These are phyloP conservation scores for Stercorarius parasiticus DNA, from an alignment of 2,113 vertebrate genomes.

Conservation along the genomic window DNA sequence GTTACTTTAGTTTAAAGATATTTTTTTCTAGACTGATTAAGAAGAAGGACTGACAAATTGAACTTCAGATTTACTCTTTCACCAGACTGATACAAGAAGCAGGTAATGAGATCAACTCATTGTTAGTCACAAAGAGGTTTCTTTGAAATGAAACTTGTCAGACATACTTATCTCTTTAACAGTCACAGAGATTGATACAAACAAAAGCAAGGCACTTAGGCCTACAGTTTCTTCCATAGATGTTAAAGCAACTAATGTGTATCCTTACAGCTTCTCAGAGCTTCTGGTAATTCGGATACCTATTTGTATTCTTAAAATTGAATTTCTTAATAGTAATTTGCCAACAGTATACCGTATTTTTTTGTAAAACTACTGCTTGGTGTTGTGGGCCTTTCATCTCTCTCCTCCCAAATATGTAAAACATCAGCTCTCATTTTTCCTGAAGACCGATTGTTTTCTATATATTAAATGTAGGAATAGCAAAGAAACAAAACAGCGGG, in stretches of 20 bases:
- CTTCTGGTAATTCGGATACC: not conserved
- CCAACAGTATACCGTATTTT: not conserved
- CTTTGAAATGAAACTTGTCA: constrained; percentile 58
- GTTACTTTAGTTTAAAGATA: constrained; percentile 23
- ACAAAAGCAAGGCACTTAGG: not conserved
- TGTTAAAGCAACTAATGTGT: not conserved
- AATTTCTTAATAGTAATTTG: not conserved
- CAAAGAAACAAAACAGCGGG: not conserved
- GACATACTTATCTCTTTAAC: constrained; percentile 36
- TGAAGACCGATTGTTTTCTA: not conserved
- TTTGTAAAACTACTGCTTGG: not conserved
- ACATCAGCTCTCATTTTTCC: not conserved
- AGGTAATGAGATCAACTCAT: constrained; percentile 55
- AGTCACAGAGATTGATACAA: constrained; percentile 27
- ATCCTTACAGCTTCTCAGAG: not conserved
- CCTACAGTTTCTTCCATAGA: not conserved
- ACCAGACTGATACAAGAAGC: constrained; percentile 4
- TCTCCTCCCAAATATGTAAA: not conserved
- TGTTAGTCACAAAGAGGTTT: constrained; percentile 47
- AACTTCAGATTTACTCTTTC: constrained; percentile 55
- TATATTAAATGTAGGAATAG: not conserved
- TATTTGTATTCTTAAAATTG: not conserved
- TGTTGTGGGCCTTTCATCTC: not conserved
- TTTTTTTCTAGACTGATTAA: constrained; percentile 51
- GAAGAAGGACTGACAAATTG: constrained; percentile 61